Evolutionary conservation across 2,888 invertebrate genomes (phyloP).

Genomic region (Stegana nigrithorax): DNA sequence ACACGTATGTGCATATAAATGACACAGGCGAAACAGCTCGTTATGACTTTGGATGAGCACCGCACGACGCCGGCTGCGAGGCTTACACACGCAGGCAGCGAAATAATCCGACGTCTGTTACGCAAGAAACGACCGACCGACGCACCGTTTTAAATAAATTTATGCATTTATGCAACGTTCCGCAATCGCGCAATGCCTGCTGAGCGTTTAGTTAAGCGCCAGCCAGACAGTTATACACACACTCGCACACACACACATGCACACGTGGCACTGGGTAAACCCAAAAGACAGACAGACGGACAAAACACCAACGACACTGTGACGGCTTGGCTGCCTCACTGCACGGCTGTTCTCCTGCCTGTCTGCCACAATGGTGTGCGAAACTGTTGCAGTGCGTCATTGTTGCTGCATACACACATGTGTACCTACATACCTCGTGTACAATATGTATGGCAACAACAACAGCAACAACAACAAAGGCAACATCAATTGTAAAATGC

Average conservation of each 20-base stretch:
- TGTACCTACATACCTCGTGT: no score
- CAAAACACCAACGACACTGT: conserved; percentile 18
- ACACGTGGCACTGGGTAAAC: neutral
- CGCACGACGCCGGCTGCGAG: neutral
- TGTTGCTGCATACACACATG: no score
- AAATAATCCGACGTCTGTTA: neutral
- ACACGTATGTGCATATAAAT: no score
- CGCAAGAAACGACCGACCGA: conserved; percentile 5
- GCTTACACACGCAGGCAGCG: neutral
- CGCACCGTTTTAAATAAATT: conserved; percentile 37
- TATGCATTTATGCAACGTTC: conserved; percentile 52
- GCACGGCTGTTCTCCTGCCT: no score
- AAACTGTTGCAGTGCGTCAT: neutral
- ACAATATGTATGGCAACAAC: neutral
- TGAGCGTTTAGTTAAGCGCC: no score
- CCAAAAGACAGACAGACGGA: neutral
- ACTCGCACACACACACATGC: neutral
- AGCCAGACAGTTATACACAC: neutral
- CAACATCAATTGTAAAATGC: neutral
- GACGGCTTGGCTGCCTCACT: conserved; percentile 20
- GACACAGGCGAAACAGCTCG: no score
- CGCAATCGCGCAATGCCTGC: neutral
- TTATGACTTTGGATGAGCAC: neutral
- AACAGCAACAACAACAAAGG: neutral
- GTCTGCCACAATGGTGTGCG: neutral